Base-by-base conservation (phyloP, 2,888 invertebrate species). In the Pemphredon lugubris region DNA sequence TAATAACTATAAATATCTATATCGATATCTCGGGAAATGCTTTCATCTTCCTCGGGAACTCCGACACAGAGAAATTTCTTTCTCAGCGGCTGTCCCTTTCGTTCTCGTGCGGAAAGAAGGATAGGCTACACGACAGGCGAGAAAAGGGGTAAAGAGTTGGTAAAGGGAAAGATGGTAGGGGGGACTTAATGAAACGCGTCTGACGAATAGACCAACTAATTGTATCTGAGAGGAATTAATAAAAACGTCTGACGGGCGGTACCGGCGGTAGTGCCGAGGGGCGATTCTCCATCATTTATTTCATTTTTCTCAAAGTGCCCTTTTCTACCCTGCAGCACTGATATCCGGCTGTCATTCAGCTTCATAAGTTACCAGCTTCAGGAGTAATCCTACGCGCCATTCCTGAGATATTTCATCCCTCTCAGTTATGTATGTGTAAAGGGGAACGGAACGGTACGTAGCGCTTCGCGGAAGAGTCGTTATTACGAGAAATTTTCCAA, bases 201-300 rank as follows among this genome's bases (percentile, higher is more conserved):
- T 87, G 88, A 89, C 88, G 88, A 89, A 89, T 89, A 88, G 88
- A 86, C 84, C 88, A 88, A 87, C 89, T 89, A 89, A 88, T 89
- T 88, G 89, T 89, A 88, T 88, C 88, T 83, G 87, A 89, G 87
- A 87, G 87, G 85, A 89, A 89, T 89, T 89, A 89, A 89, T 89
- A 89, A 89, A 87, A 89, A 86, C 85, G 85, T 81, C 84, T 83
- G 83, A 85, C 83, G 84, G 81, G 61, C 73, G 61, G 73, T 60
- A 61, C 73, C 74, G 74, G 55, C 76, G 53, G 75, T 76, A 79
- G 58, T 44, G 42, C 39, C 63, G 45, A 77, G 81, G 78, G 79
- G 73, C 75, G 76, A 83, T 82, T 77, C 81, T 82, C 81, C 79
- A 85, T 87, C 85, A 86, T 86, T 87, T 86, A 83, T 86, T 86